Percentiles rank a stretch among this genome's conserved stretches.
phyloP scores from a whole-genome alignment of 2,888 invertebrate species.

The Tetanocera ferruginea region DNA sequence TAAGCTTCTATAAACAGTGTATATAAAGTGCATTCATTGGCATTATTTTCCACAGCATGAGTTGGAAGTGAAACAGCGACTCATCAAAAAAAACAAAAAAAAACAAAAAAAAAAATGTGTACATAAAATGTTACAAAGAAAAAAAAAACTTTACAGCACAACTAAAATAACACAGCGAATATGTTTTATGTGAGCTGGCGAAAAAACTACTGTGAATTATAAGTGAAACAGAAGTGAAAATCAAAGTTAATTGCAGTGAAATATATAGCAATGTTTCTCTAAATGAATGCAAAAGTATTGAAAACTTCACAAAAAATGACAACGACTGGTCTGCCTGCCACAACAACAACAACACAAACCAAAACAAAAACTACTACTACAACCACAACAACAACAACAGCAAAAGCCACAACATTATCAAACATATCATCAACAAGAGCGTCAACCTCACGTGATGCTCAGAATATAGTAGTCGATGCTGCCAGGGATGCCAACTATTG shows the following conservation, averaged over 20 bases:
- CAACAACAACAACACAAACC: conserved; percentile 27
- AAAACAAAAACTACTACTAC: not conserved
- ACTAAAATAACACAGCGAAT: no score
- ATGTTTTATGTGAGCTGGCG: no score
- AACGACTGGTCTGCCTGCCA: conserved; percentile 45
- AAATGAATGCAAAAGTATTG: conserved; percentile 59
- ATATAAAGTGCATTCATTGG: no score
- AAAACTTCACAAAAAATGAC: conserved; percentile 48
- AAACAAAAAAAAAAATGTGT: no score
- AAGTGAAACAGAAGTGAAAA: no score
- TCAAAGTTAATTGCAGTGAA: no score
- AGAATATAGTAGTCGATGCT: conserved; percentile 65
- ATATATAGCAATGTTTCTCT: conserved; percentile 2
- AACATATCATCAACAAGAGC: conserved; percentile 35
- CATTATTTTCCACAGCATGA: no score
- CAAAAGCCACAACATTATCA: conserved; percentile 38
- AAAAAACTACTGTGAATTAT: not conserved
- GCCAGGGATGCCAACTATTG: conserved; percentile 69
- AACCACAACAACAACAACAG: conserved; percentile 37
- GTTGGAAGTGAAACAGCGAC: no score
- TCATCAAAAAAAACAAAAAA: no score
- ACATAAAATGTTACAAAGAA: not conserved
- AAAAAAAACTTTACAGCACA: no score
- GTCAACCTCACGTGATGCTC: conserved; percentile 49
- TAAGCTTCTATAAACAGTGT: no score